These are phyloP conservation scores for Coleophora deauratella DNA, from an alignment of 2,888 invertebrate genomes.

Conservation along the genomic window DNA sequence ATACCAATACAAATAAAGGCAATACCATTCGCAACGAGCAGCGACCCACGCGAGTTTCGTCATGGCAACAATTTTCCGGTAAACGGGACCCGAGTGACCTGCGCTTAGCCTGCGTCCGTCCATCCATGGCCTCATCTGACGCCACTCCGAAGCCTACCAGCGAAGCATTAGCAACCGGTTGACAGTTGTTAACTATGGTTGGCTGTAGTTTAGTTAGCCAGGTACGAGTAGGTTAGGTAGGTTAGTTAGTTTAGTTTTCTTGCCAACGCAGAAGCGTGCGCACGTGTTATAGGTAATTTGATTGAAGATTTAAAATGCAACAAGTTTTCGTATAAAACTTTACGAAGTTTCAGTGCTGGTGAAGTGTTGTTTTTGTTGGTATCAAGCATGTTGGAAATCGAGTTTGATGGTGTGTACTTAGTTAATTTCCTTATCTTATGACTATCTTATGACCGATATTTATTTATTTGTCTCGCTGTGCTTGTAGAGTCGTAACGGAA, in stretches of 20 bases:
- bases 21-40: too few relatives aligned
- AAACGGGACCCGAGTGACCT: slow-evolving; percentile 5
- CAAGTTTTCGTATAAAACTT: slow-evolving; percentile 28
- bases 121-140: slow-evolving; percentile 16
- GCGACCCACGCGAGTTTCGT: too few relatives aligned
- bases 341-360: slow-evolving; percentile 28
- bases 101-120: slow-evolving; percentile 12
- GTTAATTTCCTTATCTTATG: slow-evolving; percentile 4
- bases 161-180: slow-evolving; percentile 27
- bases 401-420: slow-evolving; percentile 40
- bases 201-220: slow-evolving; percentile 21
- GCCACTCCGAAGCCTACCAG: slow-evolving; percentile 29
- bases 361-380: slow-evolving; percentile 25
- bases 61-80: too few relatives aligned
- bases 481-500: too few relatives aligned
- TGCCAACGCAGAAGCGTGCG: slow-evolving; percentile 21
- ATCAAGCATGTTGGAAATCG: slow-evolving; percentile 52
- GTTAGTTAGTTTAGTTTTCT: slow-evolving; percentile 10
- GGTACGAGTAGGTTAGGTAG: slow-evolving; percentile 20
- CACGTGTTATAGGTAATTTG: slow-evolving; percentile 31
- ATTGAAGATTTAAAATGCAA: slow-evolving; percentile 12
- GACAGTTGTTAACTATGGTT: slow-evolving; percentile 17
- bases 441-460: slow-evolving; percentile 2
- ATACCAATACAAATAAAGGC: too few relatives aligned
- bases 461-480: slow-evolving; percentile 3